These are phyloP conservation scores for Tragelaphus scriptus DNA, from an alignment of 2,113 vertebrate species.

Conservation along the genomic window DNA sequence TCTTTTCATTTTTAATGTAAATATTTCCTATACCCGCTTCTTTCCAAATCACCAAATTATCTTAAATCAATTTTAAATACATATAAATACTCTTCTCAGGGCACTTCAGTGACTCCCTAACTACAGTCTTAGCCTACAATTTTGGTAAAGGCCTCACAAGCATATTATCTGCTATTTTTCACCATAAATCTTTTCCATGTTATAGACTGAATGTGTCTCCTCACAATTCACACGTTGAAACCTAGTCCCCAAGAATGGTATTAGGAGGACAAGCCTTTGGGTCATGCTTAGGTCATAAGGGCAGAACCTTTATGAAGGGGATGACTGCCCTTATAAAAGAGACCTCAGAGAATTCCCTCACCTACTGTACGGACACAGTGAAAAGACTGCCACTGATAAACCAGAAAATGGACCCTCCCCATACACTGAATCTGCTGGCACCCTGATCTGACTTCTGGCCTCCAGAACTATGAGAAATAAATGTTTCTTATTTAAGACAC, in stretches of 20 bases:
- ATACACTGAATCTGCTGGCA: background rate
- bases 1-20: conserved; percentile 16
- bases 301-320: background rate
- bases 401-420: background rate
- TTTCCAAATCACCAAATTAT: background rate
- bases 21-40: conserved; percentile 15
- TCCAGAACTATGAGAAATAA: background rate
- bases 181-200: background rate
- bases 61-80: background rate
- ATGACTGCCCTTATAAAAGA: background rate
- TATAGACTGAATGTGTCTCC: background rate
- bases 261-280: background rate
- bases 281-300: background rate
- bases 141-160: background rate
- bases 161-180: background rate
- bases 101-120: background rate
- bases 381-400: background rate
- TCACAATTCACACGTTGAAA: background rate
- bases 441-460: background rate
- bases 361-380: background rate
- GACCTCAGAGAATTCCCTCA: background rate
- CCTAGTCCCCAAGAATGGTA: background rate
- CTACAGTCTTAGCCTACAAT: background rate
- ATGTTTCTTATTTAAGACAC: background rate
- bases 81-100: background rate